phyloP scores from a whole-genome alignment of 2,888 invertebrate genomes.

The Xiphydria camelus region DNA sequence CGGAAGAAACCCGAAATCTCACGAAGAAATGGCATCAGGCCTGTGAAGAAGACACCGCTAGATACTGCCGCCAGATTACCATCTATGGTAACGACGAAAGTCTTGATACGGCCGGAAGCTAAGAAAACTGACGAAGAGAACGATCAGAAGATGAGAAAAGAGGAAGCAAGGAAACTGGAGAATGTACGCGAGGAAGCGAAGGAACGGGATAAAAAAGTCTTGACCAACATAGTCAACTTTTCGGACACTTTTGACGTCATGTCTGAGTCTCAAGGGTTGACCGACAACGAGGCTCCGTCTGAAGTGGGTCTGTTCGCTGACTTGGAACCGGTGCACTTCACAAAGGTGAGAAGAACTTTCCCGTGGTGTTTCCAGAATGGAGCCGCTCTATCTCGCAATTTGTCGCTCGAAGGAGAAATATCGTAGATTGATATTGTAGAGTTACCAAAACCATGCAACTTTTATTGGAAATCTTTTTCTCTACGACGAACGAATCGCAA shows the following conservation, averaged over 20 bases:
- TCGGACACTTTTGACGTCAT: constrained; percentile 1
- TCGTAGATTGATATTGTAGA: no score
- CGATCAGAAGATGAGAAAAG: not conserved
- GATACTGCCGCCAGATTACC: not conserved
- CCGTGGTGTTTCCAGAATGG: no score
- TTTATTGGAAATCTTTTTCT: no score
- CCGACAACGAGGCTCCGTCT: not conserved
- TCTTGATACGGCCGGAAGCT: not conserved
- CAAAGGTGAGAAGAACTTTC: no score
- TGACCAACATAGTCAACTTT: not conserved
- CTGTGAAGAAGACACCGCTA: not conserved
- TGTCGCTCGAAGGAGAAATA: no score
- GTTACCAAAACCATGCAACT: no score
- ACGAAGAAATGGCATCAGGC: not conserved
- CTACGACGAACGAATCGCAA: no score
- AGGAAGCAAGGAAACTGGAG: not conserved
- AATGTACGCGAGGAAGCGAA: no score
- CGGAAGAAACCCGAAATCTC: no score
- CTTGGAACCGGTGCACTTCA: constrained; percentile 2
- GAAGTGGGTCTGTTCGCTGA: not conserved
- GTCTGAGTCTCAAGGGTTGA: not conserved
- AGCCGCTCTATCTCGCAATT: no score
- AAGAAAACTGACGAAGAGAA: not conserved
- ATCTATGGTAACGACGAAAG: no score
- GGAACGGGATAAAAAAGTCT: not conserved